Evolutionary conservation across 2,797 vertebrate genomes (phyloP).

Genomic region (Sebastiscus albofasciatus): DNA sequence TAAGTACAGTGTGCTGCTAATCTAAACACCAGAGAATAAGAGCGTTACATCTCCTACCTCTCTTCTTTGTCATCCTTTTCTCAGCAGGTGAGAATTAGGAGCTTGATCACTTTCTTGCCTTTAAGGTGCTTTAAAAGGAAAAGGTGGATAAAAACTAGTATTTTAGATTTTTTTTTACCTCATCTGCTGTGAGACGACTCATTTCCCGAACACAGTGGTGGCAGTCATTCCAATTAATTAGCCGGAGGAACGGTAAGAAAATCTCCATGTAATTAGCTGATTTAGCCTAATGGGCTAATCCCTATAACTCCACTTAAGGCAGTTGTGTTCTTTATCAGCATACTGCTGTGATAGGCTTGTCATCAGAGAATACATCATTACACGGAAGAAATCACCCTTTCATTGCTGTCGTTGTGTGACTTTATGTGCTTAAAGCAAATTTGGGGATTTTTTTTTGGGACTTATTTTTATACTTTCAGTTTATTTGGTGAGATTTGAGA

Average conservation of each 20-base stretch:
- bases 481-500: conserved; percentile 1
- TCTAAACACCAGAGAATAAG: conserved; percentile 28
- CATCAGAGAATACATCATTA: conserved; percentile 39
- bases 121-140: conserved; percentile 11
- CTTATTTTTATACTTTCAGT: neutral
- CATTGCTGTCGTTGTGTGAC: neutral
- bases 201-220: conserved; percentile 65
- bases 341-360: conserved; percentile 45
- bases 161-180: conserved; percentile 44
- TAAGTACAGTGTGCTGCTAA: neutral
- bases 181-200: conserved; percentile 65
- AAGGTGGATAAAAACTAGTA: conserved; percentile 11
- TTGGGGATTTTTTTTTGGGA: neutral
- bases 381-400: conserved; percentile 11
- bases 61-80: conserved; percentile 1
- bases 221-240: conserved; percentile 81
- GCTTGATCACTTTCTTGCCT: conserved; percentile 30
- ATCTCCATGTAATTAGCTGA: conserved; percentile 80
- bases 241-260: conserved; percentile 67
- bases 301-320: conserved; percentile 63
- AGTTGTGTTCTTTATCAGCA: conserved; percentile 68
- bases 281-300: conserved; percentile 82
- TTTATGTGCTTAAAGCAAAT: neutral
- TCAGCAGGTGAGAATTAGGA: conserved; percentile 48
- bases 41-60: neutral